Conservation (phyloP, 2,113 vertebrate genomes). For the Drymodes brunneopygia region DNA sequence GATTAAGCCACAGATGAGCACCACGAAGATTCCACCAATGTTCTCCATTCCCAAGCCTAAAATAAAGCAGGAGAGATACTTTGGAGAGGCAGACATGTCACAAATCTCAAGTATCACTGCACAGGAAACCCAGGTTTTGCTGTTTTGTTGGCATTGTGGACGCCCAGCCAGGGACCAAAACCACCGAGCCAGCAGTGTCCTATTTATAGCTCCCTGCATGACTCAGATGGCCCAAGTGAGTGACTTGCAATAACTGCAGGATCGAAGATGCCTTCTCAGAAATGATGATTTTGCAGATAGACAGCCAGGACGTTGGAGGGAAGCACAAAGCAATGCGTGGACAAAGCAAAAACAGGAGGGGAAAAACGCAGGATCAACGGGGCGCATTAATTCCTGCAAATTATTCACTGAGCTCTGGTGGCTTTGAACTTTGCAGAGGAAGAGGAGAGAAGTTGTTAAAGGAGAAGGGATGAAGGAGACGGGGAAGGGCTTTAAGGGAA, state of each 20-base stretch:
- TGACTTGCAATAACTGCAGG: slow-evolving; percentile 10
- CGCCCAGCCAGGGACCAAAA: background rate
- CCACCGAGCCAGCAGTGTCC: background rate
- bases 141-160: background rate
- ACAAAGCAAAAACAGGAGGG: background rate
- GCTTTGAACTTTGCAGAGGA: slow-evolving; percentile 12
- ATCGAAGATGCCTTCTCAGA: slow-evolving; percentile 17
- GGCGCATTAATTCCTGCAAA: slow-evolving; percentile 25
- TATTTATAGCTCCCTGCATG: slow-evolving; percentile 5
- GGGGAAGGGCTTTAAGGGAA: background rate
- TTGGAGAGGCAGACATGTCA: background rate
- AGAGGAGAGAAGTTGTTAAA: slow-evolving; percentile 29
- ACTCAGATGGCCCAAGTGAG: background rate
- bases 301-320: background rate
- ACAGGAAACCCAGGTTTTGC: background rate
- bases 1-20: slow-evolving; percentile 96
- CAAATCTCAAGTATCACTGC: background rate
- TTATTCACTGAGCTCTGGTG: background rate
- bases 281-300: slow-evolving; percentile 60
- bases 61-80: slow-evolving; percentile 8
- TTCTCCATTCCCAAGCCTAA: slow-evolving; percentile 98
- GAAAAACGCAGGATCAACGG: background rate
- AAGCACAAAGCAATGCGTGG: slow-evolving; percentile 13
- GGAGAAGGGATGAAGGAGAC: slow-evolving; percentile 44
- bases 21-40: slow-evolving; percentile 97